Evolutionary conservation across 2,888 invertebrate species (phyloP), one percentile per base, ranked within the genome.

Genomic region (Drosophila hamatofila): DNA sequence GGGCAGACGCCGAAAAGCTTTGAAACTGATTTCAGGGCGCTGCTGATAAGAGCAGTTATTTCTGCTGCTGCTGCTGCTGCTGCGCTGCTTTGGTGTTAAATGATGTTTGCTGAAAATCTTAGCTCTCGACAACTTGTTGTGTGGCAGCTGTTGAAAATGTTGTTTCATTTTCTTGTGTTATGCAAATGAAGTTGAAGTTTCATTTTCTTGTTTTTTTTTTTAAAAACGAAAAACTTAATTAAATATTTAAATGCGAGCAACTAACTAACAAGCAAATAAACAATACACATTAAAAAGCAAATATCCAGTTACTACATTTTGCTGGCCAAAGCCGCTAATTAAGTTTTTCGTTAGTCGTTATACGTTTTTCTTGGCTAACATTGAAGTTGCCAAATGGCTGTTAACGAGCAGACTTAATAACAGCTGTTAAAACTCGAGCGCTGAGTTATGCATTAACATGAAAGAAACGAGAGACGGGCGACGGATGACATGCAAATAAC

Each of bases 201-300:
- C 18, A 6, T n/a, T 48, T 30, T 0, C 6, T 30, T 49, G 18
- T 30, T 49, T 49, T 30, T 30, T 49, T 30, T 18, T 48, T 35
- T 35, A 16, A 57, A 69, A 70, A 65, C 70, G 52, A 23, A 57
- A 69, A 70, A 65, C 67, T 60, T 78, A 81, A 79, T 79, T 71
- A 79, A 79, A 81, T 73, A 79, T 79, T 77, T 77, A 79, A 79
- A 79, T 79, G 65, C 71, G 67, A 71, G 58, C 80, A 72, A 69
- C 62, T 68, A 75, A 62, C 64, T 68, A 75, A 59, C 61, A 41
- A 60, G 46, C 37, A 6, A 14, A 37, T 37, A 37, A 16, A 37
- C 7, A 16, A 37, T 37, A 39, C 33, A 44, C 41, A 16, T 44
- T 16, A 16, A 44, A 44, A 23, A 41, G 3, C 9, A n/a, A 30